Conservation (phyloP, 2,113 vertebrate species). For the Elanus axillaris region DNA sequence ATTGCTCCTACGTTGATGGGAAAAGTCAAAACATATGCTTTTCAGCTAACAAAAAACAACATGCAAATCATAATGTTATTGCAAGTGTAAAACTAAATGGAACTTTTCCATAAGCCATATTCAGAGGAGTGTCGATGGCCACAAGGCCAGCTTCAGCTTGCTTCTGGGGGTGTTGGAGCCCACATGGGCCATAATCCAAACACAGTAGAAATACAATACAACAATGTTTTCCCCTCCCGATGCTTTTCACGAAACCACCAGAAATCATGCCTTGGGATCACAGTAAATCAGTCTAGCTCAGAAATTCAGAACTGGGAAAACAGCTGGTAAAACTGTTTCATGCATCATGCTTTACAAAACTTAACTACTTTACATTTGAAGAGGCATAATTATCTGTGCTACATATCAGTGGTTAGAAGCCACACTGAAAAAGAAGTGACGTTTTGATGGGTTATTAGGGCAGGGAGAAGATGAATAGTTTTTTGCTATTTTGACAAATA, state of each 20-base stretch:
- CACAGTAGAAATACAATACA: conserved; percentile 46
- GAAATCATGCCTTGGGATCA: background rate
- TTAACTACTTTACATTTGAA: background rate
- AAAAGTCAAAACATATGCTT: conserved; percentile 37
- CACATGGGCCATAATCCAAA: conserved; percentile 44
- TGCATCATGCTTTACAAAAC: background rate
- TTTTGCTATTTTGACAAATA: conserved; percentile 1
- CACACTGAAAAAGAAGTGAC: background rate
- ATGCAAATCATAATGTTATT: conserved; percentile 16
- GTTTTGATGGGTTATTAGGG: background rate
- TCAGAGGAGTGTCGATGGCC: conserved; percentile 29
- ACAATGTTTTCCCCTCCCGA: background rate
- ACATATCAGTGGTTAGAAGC: background rate
- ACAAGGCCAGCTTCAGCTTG: conserved; percentile 52
- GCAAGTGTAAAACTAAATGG: conserved; percentile 16
- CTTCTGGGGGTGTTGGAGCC: conserved; percentile 35
- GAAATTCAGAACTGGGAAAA: background rate
- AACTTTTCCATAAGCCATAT: conserved; percentile 3
- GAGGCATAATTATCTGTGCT: background rate
- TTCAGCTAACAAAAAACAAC: conserved; percentile 32
- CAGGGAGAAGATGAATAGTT: background rate
- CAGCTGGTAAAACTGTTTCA: background rate
- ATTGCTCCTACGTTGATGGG: conserved; percentile 41
- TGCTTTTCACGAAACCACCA: conserved; percentile 62
- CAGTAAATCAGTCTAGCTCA: background rate